A percentile compares a stretch with the other conserved stretches of the same genome.
These are phyloP conservation scores for Climacteris rufus DNA, from an alignment of 2,113 vertebrate genomes.

Conservation along the genomic window DNA sequence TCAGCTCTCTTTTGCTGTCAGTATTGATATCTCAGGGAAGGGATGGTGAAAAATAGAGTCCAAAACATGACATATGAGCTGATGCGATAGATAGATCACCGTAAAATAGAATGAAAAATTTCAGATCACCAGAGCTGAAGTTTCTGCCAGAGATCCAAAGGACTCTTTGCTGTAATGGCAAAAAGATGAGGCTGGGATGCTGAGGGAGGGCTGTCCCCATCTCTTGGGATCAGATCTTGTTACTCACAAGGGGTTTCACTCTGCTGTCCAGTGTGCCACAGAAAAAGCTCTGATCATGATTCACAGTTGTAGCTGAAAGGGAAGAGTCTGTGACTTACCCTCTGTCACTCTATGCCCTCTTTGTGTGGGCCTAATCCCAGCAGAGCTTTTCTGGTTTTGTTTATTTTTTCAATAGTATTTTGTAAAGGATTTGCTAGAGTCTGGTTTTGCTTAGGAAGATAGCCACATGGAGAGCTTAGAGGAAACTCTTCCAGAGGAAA, in stretches of 20 bases:
- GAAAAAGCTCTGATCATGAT: background rate
- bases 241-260: background rate
- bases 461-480: background rate
- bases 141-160: background rate
- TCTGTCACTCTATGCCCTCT: background rate
- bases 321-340: background rate
- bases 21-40: background rate
- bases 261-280: background rate
- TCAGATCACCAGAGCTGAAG: background rate
- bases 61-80: background rate
- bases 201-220: background rate
- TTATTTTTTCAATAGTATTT: background rate
- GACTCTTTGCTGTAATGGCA: background rate
- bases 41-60: background rate
- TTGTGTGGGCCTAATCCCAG: background rate
- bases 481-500: background rate
- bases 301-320: background rate
- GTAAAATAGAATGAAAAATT: background rate
- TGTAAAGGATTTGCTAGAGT: background rate
- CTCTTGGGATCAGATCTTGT: background rate
- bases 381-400: background rate
- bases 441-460: background rate
- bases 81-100: background rate
- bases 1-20: background rate
- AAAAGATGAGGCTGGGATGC: background rate